Percentiles rank a stretch among this genome's conserved stretches.
These are phyloP conservation scores for Mergus octosetaceus DNA, from an alignment of 2,797 vertebrate species.

Conservation along the genomic window DNA sequence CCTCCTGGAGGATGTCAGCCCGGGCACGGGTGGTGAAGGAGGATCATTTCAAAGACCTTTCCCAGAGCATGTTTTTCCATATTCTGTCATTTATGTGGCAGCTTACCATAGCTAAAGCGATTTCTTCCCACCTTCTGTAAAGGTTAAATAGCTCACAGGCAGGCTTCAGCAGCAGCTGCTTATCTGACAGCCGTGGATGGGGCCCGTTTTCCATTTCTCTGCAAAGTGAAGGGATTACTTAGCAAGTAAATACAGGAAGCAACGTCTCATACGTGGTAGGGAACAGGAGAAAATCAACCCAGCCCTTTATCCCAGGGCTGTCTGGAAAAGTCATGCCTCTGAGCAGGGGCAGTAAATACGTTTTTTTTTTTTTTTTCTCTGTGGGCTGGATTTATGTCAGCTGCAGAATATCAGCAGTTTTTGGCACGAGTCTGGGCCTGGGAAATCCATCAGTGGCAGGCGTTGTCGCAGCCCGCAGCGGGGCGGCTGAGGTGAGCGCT, in stretches of 20 bases:
- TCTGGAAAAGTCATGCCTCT: background rate
- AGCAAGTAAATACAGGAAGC: background rate
- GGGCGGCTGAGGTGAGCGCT: background rate
- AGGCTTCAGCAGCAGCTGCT: background rate
- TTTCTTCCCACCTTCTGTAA: background rate
- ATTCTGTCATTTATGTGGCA: background rate
- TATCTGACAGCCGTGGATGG: background rate
- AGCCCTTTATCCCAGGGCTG: background rate
- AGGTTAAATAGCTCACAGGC: background rate
- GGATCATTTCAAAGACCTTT: background rate
- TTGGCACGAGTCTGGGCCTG: background rate
- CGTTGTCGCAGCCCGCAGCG: too few relatives aligned
- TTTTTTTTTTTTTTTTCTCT: too few relatives aligned
- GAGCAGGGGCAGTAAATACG: background rate
- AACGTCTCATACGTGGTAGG: background rate
- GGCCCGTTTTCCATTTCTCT: background rate
- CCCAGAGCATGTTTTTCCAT: background rate
- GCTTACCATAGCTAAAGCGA: background rate
- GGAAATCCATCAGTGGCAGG: background rate
- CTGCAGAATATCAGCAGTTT: accelerated
- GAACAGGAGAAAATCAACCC: background rate
- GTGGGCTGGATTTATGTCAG: background rate
- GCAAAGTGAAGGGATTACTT: background rate
- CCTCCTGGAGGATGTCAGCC: background rate
- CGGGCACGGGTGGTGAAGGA: background rate